Evolutionary conservation across 2,888 invertebrate species (phyloP).

Genomic region (Kryphioiulus occultus): DNA sequence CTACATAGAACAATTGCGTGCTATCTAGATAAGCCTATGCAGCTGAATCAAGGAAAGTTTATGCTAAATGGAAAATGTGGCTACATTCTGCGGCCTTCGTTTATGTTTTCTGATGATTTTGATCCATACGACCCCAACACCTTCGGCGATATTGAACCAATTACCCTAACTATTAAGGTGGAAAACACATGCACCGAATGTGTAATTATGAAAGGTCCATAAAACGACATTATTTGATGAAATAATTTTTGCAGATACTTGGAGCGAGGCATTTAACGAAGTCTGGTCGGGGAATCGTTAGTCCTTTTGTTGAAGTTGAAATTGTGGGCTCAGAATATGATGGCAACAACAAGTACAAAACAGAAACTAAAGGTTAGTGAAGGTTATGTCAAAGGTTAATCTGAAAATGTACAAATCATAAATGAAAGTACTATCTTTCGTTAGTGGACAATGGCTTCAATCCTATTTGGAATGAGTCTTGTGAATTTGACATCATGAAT

Average conservation of each 20-base stretch:
- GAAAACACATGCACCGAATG: background rate
- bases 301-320: constrained; percentile 92
- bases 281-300: constrained; percentile 78
- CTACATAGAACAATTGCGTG: background rate
- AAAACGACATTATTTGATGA: background rate
- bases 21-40: constrained; percentile 85
- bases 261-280: constrained; percentile 89
- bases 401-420: background rate
- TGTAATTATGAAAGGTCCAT: background rate
- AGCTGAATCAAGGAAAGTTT: constrained; percentile 92
- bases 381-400: background rate
- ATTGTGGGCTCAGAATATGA: constrained; percentile 88
- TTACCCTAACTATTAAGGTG: constrained; percentile 73
- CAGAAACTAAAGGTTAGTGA: constrained; percentile 80
- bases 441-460: constrained; percentile 91
- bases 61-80: constrained; percentile 92
- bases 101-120: constrained; percentile 81
- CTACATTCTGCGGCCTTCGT: constrained; percentile 87
- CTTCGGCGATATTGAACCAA: constrained; percentile 69
- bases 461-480: constrained; percentile 89
- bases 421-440: constrained; percentile 46
- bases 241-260: constrained; percentile 69
- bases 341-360: constrained; percentile 80
- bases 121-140: constrained; percentile 77
- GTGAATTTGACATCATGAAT: constrained; percentile 81